Evolutionary conservation across 2,113 vertebrate species (phyloP).

Genomic region (Amphilophus citrinellus): DNA sequence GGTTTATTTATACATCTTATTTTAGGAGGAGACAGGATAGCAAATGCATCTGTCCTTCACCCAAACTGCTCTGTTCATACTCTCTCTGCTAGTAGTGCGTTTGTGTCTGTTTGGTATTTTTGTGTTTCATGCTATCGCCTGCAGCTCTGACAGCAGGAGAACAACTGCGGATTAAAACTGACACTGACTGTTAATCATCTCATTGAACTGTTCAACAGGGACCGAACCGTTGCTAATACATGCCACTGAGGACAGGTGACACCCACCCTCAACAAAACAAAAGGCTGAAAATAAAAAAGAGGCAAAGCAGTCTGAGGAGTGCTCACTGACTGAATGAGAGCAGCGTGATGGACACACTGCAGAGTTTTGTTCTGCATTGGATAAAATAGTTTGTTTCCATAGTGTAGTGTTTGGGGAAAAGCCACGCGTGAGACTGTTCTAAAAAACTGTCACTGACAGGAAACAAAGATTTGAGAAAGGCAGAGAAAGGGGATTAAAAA

Average conservation of each 20-base stretch:
- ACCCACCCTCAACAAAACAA: neutral
- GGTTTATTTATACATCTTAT: no score
- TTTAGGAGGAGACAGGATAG: no score
- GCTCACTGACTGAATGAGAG: conserved; percentile 45
- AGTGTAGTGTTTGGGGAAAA: neutral
- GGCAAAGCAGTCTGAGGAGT: conserved; percentile 15
- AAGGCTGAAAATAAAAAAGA: neutral
- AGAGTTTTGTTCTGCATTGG: neutral
- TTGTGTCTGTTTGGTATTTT: neutral
- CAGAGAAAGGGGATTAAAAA: neutral
- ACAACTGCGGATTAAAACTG: neutral
- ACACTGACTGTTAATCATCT: neutral
- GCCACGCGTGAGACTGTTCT: neutral
- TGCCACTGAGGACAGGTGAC: neutral
- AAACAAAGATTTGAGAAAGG: neutral
- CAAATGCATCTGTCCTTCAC: no score
- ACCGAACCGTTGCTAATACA: neutral
- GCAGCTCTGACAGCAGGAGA: conserved; percentile 5
- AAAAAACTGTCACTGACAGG: neutral
- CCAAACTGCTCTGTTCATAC: neutral
- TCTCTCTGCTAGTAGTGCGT: neutral
- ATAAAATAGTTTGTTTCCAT: neutral
- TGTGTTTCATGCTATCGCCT: neutral
- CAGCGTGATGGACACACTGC: conserved; percentile 20
- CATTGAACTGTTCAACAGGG: neutral